Evolutionary conservation across 2,888 invertebrate species (phyloP).

Genomic region (Hyposoter didymator): DNA sequence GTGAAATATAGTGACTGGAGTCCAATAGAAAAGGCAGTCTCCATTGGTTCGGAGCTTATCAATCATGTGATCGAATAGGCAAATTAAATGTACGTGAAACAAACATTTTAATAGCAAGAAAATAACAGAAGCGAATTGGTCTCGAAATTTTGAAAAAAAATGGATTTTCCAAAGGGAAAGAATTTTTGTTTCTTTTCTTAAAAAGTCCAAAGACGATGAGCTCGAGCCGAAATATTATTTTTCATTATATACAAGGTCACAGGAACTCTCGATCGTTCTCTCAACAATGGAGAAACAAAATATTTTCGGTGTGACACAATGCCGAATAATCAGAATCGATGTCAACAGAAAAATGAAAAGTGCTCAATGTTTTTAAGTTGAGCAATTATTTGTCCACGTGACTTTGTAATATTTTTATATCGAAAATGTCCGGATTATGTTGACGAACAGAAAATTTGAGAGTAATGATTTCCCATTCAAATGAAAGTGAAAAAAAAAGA

Average conservation of each 20-base stretch:
- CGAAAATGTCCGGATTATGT: neutral
- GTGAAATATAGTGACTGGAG: constrained; percentile 23
- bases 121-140: constrained; percentile 1
- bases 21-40: constrained; percentile 7
- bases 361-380: constrained; percentile 1
- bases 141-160: neutral
- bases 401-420: neutral
- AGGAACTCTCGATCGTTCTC: neutral
- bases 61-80: constrained; percentile 20
- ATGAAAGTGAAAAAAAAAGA: neutral
- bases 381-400: neutral
- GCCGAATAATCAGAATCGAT: neutral
- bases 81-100: constrained; percentile 26
- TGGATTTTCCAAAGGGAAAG: too few relatives aligned
- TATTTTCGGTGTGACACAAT: neutral
- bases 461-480: neutral
- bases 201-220: neutral
- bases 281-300: neutral
- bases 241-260: neutral
- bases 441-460: neutral
- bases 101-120: constrained; percentile 2
- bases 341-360: neutral
- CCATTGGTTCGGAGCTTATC: constrained; percentile 1
- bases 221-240: neutral
- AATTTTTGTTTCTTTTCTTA: too few relatives aligned